A percentile compares a stretch with the other conserved stretches of the same genome.
phyloP scores from a whole-genome alignment of 2,888 invertebrate species.

The Agrotis clavis region DNA sequence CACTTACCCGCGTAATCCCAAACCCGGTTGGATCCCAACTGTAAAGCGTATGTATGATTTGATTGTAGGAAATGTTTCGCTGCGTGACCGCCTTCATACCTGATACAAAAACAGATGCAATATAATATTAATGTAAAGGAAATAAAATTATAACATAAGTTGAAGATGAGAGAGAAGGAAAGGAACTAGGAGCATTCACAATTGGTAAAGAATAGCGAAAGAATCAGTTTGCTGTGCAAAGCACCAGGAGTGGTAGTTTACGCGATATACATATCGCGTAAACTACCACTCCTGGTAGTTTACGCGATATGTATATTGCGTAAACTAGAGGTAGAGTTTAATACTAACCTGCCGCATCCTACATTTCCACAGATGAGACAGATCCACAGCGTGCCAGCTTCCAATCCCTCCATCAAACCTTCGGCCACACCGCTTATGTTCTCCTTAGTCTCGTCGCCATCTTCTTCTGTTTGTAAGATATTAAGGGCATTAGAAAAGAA shows the following conservation, averaged over 20 bases:
- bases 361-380: constrained; percentile 99
- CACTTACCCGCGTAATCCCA: constrained; percentile 99
- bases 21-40: constrained; percentile 98
- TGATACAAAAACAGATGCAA: constrained; percentile 55
- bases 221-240: no score
- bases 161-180: no score
- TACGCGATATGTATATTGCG: no score
- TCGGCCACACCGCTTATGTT: constrained; percentile 91
- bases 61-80: constrained; percentile 98
- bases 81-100: constrained; percentile 96
- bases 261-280: no score
- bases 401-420: constrained; percentile 85
- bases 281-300: no score
- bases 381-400: constrained; percentile 98
- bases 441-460: constrained; percentile 87
- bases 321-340: no score
- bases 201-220: no score
- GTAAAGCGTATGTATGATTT: constrained; percentile 99
- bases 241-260: no score
- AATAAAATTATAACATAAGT: no score
- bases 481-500: no score
- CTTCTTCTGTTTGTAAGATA: constrained; percentile 71
- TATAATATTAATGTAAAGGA: no score
- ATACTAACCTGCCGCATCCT: constrained; percentile 96
- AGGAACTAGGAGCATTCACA: no score